Percentiles rank a stretch among this genome's conserved stretches.
phyloP scores from a whole-genome alignment of 2,888 invertebrate genomes.

The Drosophila ezoana region DNA sequence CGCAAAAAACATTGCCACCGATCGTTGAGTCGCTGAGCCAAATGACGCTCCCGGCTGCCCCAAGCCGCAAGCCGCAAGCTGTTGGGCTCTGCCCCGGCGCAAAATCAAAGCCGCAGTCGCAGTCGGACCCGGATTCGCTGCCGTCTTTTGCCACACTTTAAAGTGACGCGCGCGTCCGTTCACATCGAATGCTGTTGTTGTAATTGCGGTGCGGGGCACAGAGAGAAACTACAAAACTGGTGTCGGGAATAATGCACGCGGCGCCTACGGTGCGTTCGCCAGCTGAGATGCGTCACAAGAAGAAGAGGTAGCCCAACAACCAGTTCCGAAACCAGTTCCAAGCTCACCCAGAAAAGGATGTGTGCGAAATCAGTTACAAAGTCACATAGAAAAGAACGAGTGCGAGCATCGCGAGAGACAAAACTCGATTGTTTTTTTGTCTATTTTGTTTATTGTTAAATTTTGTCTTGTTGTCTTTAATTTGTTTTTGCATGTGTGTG shows the following conservation, averaged over 20 bases:
- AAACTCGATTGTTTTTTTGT: neutral
- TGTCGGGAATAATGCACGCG: conserved; percentile 80
- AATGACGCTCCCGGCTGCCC: neutral
- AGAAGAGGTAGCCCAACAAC: conserved; percentile 76
- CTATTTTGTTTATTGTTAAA: neutral
- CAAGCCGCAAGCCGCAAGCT: neutral
- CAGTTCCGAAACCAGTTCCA: conserved; percentile 9
- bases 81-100: neutral
- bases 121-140: conserved; percentile 5
- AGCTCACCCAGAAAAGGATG: neutral
- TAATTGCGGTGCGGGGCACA: conserved; percentile 41
- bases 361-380: too few relatives aligned
- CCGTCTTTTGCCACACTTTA: conserved; percentile 40
- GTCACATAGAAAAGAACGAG: too few relatives aligned
- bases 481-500: conserved; percentile 38
- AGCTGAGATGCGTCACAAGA: conserved; percentile 83
- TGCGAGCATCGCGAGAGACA: neutral
- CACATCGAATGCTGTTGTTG: conserved; percentile 45
- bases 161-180: conserved; percentile 68
- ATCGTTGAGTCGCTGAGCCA: conserved; percentile 14
- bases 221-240: conserved; percentile 66
- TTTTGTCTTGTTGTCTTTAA: conserved; percentile 1
- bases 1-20: conserved; percentile 25
- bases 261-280: conserved; percentile 81
- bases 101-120: neutral